Percentiles rank a stretch among this genome's conserved stretches.
Conservation (phyloP, 2,888 invertebrate genomes). For the Octodonta nipae region DNA sequence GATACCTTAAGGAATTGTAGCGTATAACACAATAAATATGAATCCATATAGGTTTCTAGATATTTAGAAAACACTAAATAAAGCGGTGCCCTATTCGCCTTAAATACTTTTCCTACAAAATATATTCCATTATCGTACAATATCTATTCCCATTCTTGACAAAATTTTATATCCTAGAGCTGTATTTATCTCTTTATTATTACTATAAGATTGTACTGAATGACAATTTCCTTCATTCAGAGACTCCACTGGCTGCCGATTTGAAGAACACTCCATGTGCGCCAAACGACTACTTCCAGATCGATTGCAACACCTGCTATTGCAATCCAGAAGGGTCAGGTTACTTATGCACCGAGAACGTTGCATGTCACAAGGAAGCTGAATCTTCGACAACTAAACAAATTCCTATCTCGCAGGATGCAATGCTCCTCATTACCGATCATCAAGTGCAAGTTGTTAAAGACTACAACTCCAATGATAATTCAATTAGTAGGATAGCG, state of each 20-base stretch:
- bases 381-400: conserved; percentile 17
- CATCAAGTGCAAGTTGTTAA: conserved; percentile 9
- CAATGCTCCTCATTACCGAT: conserved; percentile 24
- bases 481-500: conserved; percentile 9
- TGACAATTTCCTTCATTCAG: too few species aligned
- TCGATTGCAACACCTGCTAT: conserved; percentile 46
- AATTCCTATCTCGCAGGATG: conserved; percentile 20
- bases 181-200: too few species aligned
- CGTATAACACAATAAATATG: too few species aligned
- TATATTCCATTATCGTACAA: too few species aligned
- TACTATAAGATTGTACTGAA: too few species aligned
- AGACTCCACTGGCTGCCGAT: conserved; percentile 20
- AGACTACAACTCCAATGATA: conserved; percentile 10
- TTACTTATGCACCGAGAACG: conserved; percentile 41
- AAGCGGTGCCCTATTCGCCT: too few species aligned
- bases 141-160: too few species aligned
- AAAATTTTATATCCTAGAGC: too few species aligned
- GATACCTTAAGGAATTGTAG: too few species aligned
- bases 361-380: conserved; percentile 26
- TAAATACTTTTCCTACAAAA: too few species aligned
- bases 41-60: too few species aligned
- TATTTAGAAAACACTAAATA: too few species aligned
- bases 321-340: conserved; percentile 44
- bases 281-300: conserved; percentile 40
- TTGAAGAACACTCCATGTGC: conserved; percentile 35